phyloP scores from a whole-genome alignment of 1,140 invertebrate species.

The Drosophila busckii region DNA sequence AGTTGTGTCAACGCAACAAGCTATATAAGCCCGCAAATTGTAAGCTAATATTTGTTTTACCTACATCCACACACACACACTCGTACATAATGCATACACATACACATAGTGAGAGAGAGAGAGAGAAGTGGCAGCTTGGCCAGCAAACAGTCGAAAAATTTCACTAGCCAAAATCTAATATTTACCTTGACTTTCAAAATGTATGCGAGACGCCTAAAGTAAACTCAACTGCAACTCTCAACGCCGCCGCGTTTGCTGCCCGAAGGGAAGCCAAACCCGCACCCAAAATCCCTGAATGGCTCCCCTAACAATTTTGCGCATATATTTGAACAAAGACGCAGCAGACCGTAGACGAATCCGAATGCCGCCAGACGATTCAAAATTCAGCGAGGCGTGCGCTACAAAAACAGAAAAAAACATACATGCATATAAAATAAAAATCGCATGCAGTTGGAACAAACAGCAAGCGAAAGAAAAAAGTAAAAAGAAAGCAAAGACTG shows the following conservation, averaged over 20 bases:
- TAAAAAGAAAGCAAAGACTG: background rate
- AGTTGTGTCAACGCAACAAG: constrained; percentile 54
- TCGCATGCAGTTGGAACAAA: too few species aligned
- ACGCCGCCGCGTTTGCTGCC: constrained; percentile 23
- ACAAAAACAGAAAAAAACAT: constrained; percentile 5
- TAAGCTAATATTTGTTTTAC: constrained; percentile 73
- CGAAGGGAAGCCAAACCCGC: constrained; percentile 10
- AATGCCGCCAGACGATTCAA: constrained; percentile 35
- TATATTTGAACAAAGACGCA: constrained; percentile 56
- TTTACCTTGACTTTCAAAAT: constrained; percentile 71
- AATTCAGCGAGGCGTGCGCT: constrained; percentile 13
- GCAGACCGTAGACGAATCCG: constrained; percentile 44
- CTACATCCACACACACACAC: constrained; percentile 45
- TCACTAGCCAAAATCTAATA: constrained; percentile 70
- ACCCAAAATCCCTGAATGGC: constrained; percentile 1
- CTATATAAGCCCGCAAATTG: constrained; percentile 68
- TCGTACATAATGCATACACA: constrained; percentile 10
- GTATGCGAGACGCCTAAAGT: constrained; percentile 41
- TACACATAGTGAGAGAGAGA: constrained; percentile 1
- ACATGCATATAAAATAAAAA: constrained; percentile 7
- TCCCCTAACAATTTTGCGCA: constrained; percentile 3
- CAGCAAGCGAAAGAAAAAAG: too few species aligned
- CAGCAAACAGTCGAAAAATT: constrained; percentile 53
- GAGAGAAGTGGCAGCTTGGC: background rate
- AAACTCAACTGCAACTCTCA: constrained; percentile 64